phyloP scores from a whole-genome alignment of 1,140 invertebrate genomes.

The Cepaea nemoralis region DNA sequence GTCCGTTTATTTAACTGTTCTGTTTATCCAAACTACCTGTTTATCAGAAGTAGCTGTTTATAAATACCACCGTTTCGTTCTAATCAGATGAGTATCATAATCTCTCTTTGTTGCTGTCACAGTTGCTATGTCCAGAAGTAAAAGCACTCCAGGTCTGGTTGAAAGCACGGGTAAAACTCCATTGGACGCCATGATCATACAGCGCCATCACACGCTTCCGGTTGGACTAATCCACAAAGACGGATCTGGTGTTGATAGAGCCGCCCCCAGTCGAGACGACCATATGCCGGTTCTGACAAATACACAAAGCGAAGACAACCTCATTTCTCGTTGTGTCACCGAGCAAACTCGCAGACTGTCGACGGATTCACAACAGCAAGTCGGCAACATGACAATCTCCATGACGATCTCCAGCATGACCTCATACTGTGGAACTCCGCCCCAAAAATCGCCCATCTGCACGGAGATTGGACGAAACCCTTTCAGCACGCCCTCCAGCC shows the following conservation, averaged over 20 bases:
- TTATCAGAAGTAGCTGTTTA: no score
- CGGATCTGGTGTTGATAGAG: slow-evolving; percentile 14
- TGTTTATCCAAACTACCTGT: no score
- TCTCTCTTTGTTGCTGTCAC: no score
- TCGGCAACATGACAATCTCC: slow-evolving; percentile 58
- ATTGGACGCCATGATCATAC: slow-evolving; percentile 84
- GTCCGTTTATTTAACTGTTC: no score
- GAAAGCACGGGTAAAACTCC: slow-evolving; percentile 89
- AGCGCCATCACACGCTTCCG: slow-evolving; percentile 69
- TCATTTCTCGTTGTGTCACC: slow-evolving; percentile 40
- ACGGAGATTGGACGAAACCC: slow-evolving; percentile 59
- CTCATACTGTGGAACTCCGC: slow-evolving; percentile 61
- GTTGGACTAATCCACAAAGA: slow-evolving; percentile 74
- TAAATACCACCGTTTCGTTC: no score
- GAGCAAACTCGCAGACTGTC: slow-evolving; percentile 39
- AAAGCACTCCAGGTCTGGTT: slow-evolving; percentile 93
- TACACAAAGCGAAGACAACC: slow-evolving; percentile 52
- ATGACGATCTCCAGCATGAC: slow-evolving; percentile 62
- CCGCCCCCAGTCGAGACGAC: neutral
- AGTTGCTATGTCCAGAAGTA: slow-evolving; percentile 93
- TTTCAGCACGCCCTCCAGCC: slow-evolving; percentile 58
- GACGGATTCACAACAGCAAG: slow-evolving; percentile 39
- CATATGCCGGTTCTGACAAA: slow-evolving; percentile 37
- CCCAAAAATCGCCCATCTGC: slow-evolving; percentile 56
- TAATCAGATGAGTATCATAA: no score